Base-by-base conservation (phyloP, 2,888 invertebrate species). In the Temnothorax rugatulus region DNA sequence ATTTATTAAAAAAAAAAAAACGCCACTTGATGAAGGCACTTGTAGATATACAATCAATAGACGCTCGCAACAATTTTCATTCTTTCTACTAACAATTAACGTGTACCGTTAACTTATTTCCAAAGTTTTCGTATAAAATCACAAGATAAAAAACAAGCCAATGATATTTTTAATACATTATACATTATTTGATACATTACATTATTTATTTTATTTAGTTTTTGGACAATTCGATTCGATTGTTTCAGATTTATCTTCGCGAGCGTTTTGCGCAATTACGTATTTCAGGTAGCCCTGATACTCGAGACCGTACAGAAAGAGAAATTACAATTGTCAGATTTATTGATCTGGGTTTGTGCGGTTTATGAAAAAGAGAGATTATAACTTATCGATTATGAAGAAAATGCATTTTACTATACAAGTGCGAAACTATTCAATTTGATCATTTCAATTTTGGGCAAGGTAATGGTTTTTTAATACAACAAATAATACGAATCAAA, bases 341-440 rank as follows among this genome's bases (percentile, higher is more conserved):
- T 54, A 44, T 63, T 84, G 8, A 29, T 29, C 52, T 76, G 13
- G 21, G 4, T 68, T 77, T 41, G 63, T 79, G 61, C 47, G 41
- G 59, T 38, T 74, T 69, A 71, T n/a, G 21, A 25, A 71, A 59
- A 59, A 76, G 4, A 63, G 57, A 76, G 34, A 82, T n/a, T n/a
- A n/a, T n/a, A n/a, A n/a, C 75, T 77, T 83, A 61, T 74, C 25
- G 18, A 74, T 71, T 86, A 71, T 59, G 25, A 84, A 15, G 47
- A 29, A 71, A 82, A 92, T 92, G 93, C 93, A 92, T 90, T 88
- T 90, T 86, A 90, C 82, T 88, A 61, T 86, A 90, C 84, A 86
- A 83, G 54, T 75, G 83, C 75, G 50, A 69, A 87, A 87, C 86
- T 59, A 50, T 82, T 83, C 73, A 75, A 64, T 85, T 86, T 77